These are phyloP conservation scores for Gonatopus flavifemur DNA, from an alignment of 1,140 invertebrate genomes.

Conservation along the genomic window DNA sequence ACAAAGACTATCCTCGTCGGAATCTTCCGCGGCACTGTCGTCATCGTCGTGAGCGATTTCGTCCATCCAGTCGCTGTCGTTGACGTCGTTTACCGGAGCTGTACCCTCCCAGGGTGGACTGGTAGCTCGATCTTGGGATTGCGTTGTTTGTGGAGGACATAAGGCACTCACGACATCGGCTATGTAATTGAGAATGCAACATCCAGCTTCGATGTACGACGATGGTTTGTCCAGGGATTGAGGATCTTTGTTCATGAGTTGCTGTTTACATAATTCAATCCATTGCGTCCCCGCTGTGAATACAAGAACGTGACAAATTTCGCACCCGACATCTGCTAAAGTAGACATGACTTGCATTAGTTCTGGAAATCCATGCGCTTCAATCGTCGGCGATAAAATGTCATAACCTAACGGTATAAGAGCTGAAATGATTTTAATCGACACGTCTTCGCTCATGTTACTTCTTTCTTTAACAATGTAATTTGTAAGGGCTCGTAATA, in stretches of 20 bases:
- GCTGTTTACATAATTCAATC: conserved; percentile 68
- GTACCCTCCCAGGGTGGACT: conserved; percentile 81
- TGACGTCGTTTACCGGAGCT: conserved; percentile 69
- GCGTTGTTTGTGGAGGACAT: conserved; percentile 51
- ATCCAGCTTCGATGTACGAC: conserved; percentile 73
- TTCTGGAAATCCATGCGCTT: conserved; percentile 76
- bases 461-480: conserved; percentile 76
- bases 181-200: conserved; percentile 76
- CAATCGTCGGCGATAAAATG: conserved; percentile 66
- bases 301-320: conserved; percentile 74
- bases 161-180: conserved; percentile 69
- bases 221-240: conserved; percentile 44
- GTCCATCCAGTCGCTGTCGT: conserved; percentile 81
- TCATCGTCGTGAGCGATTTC: conserved; percentile 85
- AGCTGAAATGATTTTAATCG: conserved; percentile 72
- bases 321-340: conserved; percentile 78
- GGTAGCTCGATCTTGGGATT: conserved; percentile 62
- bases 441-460: conserved; percentile 67
- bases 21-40: conserved; percentile 89
- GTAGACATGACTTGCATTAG: conserved; percentile 79
- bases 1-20: conserved; percentile 91
- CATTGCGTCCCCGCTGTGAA: conserved; percentile 80
- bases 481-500: conserved; percentile 72
- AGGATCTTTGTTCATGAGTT: conserved; percentile 47
- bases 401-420: conserved; percentile 75